Evolutionary conservation across 2,113 vertebrate species (phyloP), one percentile per base, ranked within the genome.

Genomic region (Passerina amoena): DNA sequence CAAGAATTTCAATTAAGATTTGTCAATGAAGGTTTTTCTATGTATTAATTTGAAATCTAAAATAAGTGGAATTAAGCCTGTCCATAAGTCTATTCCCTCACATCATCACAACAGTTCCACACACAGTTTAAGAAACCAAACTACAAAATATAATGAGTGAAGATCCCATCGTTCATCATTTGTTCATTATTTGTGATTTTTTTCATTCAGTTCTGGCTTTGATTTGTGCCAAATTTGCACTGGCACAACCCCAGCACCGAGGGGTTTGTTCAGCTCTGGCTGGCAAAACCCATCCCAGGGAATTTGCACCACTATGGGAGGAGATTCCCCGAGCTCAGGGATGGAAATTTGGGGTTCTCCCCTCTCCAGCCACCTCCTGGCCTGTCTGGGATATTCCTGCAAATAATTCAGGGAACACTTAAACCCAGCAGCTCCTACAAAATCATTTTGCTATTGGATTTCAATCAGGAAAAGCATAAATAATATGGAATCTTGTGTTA

Each of bases 401-500:
- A 86, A 56, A 64, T 47, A 44, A 48, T 31, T 56, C 57, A 5
- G 40, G 45, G 70, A 20, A 42, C 35, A 44, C 2, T 23, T 25
- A n/a, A 85, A 79, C 9, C 2, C 61, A 48, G 69, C 27, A 25
- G 6, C 17, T n/a, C 2, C 1, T 30, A 14, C 27, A 14, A 64
- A 83, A 63, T 22, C 5, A 30, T 11, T 31, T 63, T 2, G 0
- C 33, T 31, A 15, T 9, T 1, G 5, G 35, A 45, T 59, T 42
- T 11, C 45, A 10, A 2, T 2, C 37, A 17, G 53, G 9, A 61
- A 73, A 48, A 75, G 25, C 0, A 17, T 3, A 45, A 25, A 31
- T 14, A 17, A 21, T 2, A 0, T 4, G 38, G 63, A 33, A 18
- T 4, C 1, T 3, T 8, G 4, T 0, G 23, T 22, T 42, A 2